phyloP scores from a whole-genome alignment of 1,140 invertebrate species.

The Dryas iulia region DNA sequence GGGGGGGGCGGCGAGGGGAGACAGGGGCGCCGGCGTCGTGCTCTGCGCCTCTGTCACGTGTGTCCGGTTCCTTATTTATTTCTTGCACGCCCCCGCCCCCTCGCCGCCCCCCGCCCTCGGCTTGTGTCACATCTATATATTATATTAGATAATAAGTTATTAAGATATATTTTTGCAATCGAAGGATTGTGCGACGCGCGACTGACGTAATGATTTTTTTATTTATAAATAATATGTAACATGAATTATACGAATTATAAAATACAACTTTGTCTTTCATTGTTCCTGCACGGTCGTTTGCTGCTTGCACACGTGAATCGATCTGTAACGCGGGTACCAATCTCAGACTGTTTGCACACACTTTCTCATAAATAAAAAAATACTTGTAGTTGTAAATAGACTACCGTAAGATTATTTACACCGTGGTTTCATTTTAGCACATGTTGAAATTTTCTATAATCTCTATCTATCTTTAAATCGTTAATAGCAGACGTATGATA shows the following conservation, averaged over 20 bases:
- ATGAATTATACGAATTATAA: neutral
- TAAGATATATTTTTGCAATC: neutral
- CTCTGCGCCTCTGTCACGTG: neutral
- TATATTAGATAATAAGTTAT: neutral
- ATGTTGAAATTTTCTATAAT: no score
- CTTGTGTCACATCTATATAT: neutral
- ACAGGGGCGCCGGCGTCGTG: neutral
- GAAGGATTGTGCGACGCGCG: neutral
- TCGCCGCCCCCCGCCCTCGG: neutral
- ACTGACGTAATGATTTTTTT: neutral
- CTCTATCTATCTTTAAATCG: no score
- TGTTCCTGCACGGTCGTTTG: no score
- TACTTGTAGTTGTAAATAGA: no score
- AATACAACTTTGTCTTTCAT: neutral
- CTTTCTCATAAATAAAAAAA: no score
- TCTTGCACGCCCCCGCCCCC: neutral
- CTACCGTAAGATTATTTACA: no score
- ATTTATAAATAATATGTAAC: conserved; percentile 5
- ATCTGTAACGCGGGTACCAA: no score
- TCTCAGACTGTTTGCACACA: no score
- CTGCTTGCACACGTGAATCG: no score
- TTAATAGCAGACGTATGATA: no score
- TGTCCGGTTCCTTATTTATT: neutral
- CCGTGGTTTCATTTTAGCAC: no score
- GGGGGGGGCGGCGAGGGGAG: neutral